These are phyloP conservation scores for Colinus virginianus DNA, from an alignment of 2,113 vertebrate genomes.

Conservation along the genomic window DNA sequence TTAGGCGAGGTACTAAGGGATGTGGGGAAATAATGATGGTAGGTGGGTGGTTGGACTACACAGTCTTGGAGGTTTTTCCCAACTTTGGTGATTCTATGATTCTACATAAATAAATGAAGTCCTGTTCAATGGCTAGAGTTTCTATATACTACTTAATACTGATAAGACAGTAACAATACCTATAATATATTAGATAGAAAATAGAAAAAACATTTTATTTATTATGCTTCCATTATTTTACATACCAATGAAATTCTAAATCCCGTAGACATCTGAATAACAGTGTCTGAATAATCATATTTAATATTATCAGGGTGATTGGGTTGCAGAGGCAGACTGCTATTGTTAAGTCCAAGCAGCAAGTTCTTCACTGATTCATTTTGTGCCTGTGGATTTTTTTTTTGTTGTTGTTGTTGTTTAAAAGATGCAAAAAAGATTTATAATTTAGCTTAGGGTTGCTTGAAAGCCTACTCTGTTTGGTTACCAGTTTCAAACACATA, in stretches of 20 bases:
- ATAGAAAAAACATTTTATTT: neutral
- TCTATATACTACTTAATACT: neutral
- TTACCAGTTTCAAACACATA: constrained; percentile 71
- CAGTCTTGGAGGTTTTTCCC: no score
- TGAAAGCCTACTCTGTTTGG: constrained; percentile 65
- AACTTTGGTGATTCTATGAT: no score
- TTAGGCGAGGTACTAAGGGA: no score
- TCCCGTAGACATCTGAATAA: neutral
- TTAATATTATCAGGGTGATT: neutral
- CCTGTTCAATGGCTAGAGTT: neutral
- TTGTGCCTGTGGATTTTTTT: neutral
- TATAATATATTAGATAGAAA: neutral
- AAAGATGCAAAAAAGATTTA: constrained; percentile 72
- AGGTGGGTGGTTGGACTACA: no score
- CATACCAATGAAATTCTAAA: neutral
- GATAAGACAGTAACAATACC: neutral
- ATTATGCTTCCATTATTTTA: neutral
- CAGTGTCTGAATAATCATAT: neutral
- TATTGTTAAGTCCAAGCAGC: constrained; percentile 16
- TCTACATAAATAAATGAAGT: neutral
- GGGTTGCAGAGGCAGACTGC: neutral
- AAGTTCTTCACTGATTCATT: constrained; percentile 24
- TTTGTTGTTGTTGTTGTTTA: constrained; percentile 1
- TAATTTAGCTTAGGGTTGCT: constrained; percentile 65
- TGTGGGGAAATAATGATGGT: no score